phyloP scores from a whole-genome alignment of 2,113 vertebrate genomes.

The Lucifuga dentata region DNA sequence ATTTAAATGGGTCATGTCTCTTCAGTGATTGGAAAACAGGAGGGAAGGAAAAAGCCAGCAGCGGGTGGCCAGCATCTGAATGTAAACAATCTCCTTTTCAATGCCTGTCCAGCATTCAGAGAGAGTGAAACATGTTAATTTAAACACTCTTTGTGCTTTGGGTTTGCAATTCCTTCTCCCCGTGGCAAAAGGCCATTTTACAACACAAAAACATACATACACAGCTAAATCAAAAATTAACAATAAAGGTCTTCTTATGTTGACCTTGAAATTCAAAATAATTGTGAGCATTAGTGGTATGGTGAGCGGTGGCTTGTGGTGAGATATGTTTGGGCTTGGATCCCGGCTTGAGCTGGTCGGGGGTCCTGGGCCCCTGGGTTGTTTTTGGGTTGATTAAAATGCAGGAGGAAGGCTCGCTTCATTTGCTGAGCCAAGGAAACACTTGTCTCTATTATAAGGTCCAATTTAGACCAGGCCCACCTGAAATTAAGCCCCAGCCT shows the following conservation, averaged over 20 bases:
- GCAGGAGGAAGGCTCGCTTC: constrained; percentile 56
- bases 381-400: constrained; percentile 79
- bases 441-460: constrained; percentile 70
- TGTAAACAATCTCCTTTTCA: constrained; percentile 80
- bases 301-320: constrained; percentile 50
- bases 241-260: constrained; percentile 20
- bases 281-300: constrained; percentile 31
- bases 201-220: constrained; percentile 19
- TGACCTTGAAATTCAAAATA: constrained; percentile 38
- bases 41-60: constrained; percentile 71
- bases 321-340: constrained; percentile 44
- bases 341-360: constrained; percentile 47
- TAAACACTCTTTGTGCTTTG: constrained; percentile 55
- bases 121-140: constrained; percentile 81
- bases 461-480: constrained; percentile 60
- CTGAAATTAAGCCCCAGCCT: constrained; percentile 48
- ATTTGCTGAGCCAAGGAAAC: constrained; percentile 72
- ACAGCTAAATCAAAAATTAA: constrained; percentile 45
- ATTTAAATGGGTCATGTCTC: constrained; percentile 86
- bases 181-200: constrained; percentile 29
- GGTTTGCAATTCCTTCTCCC: constrained; percentile 25
- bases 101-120: constrained; percentile 81
- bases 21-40: constrained; percentile 75
- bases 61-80: constrained; percentile 79
- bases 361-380: constrained; percentile 60